A percentile compares a stretch with the other conserved stretches of the same genome.
phyloP scores from a whole-genome alignment of 2,888 invertebrate species.

The Athripsodes cinereus region DNA sequence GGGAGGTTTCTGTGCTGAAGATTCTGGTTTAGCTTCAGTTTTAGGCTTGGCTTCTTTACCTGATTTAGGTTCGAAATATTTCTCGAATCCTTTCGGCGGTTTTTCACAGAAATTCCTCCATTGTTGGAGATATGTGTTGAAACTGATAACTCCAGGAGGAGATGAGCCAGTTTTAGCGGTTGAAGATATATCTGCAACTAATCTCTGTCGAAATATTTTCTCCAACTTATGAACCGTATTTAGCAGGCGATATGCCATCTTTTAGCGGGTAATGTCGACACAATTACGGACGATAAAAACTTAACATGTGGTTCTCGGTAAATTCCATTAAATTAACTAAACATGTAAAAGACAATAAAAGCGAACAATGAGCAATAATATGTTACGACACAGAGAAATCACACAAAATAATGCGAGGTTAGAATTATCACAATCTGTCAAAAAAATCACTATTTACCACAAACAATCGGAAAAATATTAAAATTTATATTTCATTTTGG shows the following conservation, averaged over 20 bases:
- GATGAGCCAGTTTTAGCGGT: background rate
- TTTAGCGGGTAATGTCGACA: background rate
- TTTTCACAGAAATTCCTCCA: conserved; percentile 65
- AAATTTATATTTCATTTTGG: no score
- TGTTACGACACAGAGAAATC: background rate
- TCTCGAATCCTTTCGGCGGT: conserved; percentile 91
- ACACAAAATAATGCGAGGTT: no score
- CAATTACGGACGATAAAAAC: background rate
- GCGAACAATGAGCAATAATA: background rate
- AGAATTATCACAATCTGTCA: no score
- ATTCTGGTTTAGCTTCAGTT: conserved; percentile 35
- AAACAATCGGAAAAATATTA: no score
- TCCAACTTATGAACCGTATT: conserved; percentile 15
- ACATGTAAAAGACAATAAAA: background rate
- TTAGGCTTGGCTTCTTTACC: conserved; percentile 38
- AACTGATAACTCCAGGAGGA: conserved; percentile 42
- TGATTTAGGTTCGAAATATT: conserved; percentile 69
- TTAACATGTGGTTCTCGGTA: background rate
- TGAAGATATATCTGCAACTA: conserved; percentile 3
- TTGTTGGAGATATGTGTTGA: conserved; percentile 56
- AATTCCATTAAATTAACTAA: background rate
- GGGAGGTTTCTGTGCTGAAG: conserved; percentile 39
- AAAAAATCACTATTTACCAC: no score
- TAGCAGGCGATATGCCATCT: conserved; percentile 18
- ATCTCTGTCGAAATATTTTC: conserved; percentile 11